A percentile compares a stretch with the other conserved stretches of the same genome.
Conservation (phyloP, 2,797 vertebrate species). For the Squalus acanthias region DNA sequence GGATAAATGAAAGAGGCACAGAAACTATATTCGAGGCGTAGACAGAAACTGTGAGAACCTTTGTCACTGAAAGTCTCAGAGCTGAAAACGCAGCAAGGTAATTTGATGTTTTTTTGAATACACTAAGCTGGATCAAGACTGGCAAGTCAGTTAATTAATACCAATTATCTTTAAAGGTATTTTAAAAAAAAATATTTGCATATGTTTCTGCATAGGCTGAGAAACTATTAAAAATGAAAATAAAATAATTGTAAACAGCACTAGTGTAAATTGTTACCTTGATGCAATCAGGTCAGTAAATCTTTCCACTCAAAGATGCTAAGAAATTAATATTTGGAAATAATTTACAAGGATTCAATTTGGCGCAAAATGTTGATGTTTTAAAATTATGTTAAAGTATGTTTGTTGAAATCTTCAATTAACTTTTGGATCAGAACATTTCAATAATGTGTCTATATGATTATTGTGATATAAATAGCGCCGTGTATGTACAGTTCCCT, state of each 20-base stretch:
- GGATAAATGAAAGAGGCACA: neutral
- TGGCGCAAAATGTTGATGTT: neutral
- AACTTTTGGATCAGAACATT: neutral
- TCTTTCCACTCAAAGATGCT: neutral
- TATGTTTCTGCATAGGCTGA: neutral
- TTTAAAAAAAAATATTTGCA: neutral
- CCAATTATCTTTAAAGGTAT: neutral
- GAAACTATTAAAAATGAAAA: neutral
- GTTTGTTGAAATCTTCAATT: neutral
- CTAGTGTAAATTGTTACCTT: neutral
- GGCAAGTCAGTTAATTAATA: neutral
- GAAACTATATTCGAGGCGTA: neutral
- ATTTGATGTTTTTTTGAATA: neutral
- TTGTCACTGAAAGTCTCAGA: neutral
- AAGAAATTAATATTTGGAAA: neutral
- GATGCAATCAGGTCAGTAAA: neutral
- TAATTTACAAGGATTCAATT: neutral
- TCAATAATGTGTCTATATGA: neutral
- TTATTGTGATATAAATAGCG: neutral
- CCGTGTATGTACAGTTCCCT: neutral
- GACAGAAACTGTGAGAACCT: neutral
- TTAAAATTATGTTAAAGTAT: neutral
- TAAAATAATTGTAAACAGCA: neutral
- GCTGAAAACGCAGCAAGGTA: neutral
- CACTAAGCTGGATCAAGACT: neutral